phyloP scores from a whole-genome alignment of 2,888 invertebrate species.

The Epirrhoe alternata region DNA sequence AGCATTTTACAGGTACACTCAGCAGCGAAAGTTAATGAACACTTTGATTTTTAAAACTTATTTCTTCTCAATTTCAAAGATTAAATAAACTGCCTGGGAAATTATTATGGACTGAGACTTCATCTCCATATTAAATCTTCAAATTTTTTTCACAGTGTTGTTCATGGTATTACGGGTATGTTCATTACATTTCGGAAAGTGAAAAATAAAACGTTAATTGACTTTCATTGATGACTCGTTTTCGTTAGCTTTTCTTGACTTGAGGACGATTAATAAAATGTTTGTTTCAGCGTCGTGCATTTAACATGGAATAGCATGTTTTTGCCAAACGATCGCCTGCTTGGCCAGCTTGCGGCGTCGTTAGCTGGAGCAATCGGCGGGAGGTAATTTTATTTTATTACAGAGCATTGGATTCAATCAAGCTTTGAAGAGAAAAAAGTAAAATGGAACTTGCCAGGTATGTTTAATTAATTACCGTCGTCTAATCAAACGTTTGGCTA shows the following conservation, averaged over 20 bases:
- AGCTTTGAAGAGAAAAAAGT: conserved; percentile 59
- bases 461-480: conserved; percentile 65
- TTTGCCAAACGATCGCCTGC: conserved; percentile 24
- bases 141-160: no score
- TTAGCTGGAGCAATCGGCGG: conserved; percentile 38
- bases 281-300: background rate
- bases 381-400: conserved; percentile 40
- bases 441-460: conserved; percentile 57
- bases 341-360: conserved; percentile 35
- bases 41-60: no score
- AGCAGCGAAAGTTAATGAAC: no score
- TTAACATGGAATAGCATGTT: conserved; percentile 21
- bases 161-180: no score
- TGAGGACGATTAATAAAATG: conserved; percentile 10
- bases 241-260: no score
- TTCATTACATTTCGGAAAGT: no score
- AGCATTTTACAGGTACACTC: background rate
- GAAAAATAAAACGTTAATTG: no score
- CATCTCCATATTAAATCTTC: background rate
- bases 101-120: background rate
- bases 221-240: no score
- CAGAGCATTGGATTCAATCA: conserved; percentile 56
- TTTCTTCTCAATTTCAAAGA: no score
- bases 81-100: no score
- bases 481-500: conserved; percentile 60